Percentiles rank a stretch among this genome's conserved stretches.
Conservation (phyloP, 2,113 vertebrate genomes). For the Cryptoleucopteryx plumbea region DNA sequence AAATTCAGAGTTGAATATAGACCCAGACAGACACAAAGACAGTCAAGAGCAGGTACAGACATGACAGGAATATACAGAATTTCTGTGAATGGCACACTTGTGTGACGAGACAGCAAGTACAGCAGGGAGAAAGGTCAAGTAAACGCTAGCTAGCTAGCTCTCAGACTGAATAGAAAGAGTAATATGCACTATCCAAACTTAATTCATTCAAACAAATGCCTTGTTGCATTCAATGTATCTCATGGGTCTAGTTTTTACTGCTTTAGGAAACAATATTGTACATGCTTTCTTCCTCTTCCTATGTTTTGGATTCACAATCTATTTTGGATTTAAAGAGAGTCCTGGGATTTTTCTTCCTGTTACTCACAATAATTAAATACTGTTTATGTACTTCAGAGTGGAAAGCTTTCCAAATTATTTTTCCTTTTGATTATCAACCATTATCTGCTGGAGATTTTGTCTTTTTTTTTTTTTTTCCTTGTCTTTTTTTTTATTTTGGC, state of each 20-base stretch:
- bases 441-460: neutral
- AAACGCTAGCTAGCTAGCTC: neutral
- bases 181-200: neutral
- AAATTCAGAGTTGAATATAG: neutral
- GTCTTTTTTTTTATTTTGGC: neutral
- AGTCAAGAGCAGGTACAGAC: neutral
- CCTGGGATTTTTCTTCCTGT: slow-evolving; percentile 51
- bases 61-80: neutral
- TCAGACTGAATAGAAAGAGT: neutral
- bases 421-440: neutral
- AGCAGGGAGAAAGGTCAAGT: neutral
- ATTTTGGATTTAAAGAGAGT: slow-evolving; percentile 33
- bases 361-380: slow-evolving; percentile 16
- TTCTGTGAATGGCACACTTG: neutral
- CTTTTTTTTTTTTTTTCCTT: neutral
- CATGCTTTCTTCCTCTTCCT: slow-evolving; percentile 34
- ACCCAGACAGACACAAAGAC: neutral
- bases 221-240: neutral
- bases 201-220: neutral
- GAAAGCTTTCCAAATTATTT: neutral
- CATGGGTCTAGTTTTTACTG: slow-evolving; percentile 20
- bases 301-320: slow-evolving; percentile 10
- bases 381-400: neutral
- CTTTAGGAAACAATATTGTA: slow-evolving; percentile 49
- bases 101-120: neutral